Evolutionary conservation across 2,113 vertebrate species (phyloP), one percentile per base, ranked within the genome.

Genomic region (Heterotilapia buettikoferi): DNA sequence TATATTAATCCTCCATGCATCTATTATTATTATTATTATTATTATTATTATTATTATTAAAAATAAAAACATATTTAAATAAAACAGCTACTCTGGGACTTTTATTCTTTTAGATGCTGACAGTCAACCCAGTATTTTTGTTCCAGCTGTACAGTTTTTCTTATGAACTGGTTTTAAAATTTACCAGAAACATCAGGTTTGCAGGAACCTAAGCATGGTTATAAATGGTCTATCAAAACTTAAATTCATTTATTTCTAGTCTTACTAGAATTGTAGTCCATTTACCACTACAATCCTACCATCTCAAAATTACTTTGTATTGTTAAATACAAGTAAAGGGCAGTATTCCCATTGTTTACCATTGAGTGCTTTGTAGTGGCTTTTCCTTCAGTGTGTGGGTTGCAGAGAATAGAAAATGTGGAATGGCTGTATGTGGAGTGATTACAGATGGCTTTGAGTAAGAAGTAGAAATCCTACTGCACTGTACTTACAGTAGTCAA

Each of bases 371-470:
- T 68, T 85, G 83, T 88, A 73, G 83, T 83, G 73, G 83, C 31
- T 73, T 88, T 89, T 84, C 33, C 47, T 88, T 84, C 47, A 57
- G 83, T 80, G 82, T 82, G 79, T 83, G 78, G 63, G 80, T 79
- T 90, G 31, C 61, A 85, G 68, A 63, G 26, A 86, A 83, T 86
- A 24, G 38, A 88, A 86, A 92, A 83, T 54, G 29, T 5, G 18
- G n/a, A 89, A 29, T 4, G 9, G 50, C 73, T 84, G 9, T 11
- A 66, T 66, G 18, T 63, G 50, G 61, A 83, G 21, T 33, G 66
- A 61, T 59, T 43, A 36, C 33, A 19, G 29, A 85, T 83, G 14
- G 45, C 79, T 52, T 21, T 9, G 29, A 63, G 18, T 57, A 63
- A 47, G 21, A 40, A 76, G 38, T 52, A 59, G 53, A 29, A 80